These are phyloP conservation scores for Microdon myrmicae DNA, from an alignment of 2,888 invertebrate genomes.

Conservation along the genomic window DNA sequence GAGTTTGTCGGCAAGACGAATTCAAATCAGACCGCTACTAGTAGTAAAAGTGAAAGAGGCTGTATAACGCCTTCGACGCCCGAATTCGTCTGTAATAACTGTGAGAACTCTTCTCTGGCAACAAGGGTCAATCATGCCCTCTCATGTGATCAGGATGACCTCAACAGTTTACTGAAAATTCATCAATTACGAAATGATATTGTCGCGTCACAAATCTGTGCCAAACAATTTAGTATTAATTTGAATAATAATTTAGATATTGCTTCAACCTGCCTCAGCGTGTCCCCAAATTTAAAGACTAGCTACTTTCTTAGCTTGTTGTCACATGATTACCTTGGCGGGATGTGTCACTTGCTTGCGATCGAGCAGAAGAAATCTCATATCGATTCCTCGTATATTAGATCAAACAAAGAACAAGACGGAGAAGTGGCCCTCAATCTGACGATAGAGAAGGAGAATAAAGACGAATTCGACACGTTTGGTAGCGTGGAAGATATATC, in stretches of 20 bases:
- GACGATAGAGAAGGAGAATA: conserved; percentile 56
- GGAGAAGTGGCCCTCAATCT: conserved; percentile 56
- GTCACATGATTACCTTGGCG: conserved; percentile 76
- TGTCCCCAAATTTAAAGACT: conserved; percentile 54
- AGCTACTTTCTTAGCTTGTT: conserved; percentile 74
- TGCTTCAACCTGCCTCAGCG: conserved; percentile 19
- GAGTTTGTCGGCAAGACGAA: conserved; percentile 82
- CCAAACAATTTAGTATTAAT: conserved; percentile 71
- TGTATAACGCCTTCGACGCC: conserved; percentile 79
- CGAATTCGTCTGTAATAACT: conserved; percentile 79
- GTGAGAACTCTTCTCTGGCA: conserved; percentile 74
- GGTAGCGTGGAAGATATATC: conserved; percentile 42
- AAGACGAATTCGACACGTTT: conserved; percentile 46
- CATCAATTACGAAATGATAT: conserved; percentile 73
- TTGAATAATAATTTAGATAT: conserved; percentile 61
- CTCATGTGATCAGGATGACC: conserved; percentile 74
- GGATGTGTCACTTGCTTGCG: conserved; percentile 81
- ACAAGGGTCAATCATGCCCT: conserved; percentile 78
- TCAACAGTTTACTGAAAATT: conserved; percentile 72
- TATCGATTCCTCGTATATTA: conserved; percentile 24
- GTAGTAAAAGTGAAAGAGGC: conserved; percentile 50
- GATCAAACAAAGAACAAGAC: conserved; percentile 17
- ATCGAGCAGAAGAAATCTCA: conserved; percentile 55
- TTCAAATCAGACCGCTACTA: conserved; percentile 69
- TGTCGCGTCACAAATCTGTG: conserved; percentile 71